Evolutionary conservation across 2,888 invertebrate genomes (phyloP), one percentile per base, ranked within the genome.

Genomic region (Hypercompe scribonia): DNA sequence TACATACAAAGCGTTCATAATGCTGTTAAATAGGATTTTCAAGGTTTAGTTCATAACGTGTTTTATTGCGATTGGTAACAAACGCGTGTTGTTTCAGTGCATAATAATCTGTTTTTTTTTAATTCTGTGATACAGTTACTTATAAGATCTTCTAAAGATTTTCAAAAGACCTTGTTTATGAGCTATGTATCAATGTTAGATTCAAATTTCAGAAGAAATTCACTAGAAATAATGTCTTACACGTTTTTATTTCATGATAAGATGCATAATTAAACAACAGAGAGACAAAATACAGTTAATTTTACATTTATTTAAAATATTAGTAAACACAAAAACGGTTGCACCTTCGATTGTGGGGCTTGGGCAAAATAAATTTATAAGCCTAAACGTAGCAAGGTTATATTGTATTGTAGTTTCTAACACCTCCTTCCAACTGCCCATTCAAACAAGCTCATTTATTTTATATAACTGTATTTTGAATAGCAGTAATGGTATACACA

Each of bases 361-460:
- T 31, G 31, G 18, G 31, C 31, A 18, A 61, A 61, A 31, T 61
- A 61, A 61, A 61, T 61, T 31, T 31, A 61, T 61, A 31, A 18
- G 15, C 31, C 61, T 31, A 31, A 18, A 61, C 58, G 28, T 15
- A 28, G 54, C 58, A 58, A 28, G 58, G 61, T 61, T 28, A 61
- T 61, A 61, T 61, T 61, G 28, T 58, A 58, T 61, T 31, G 31
- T 31, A 18, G 61, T 61, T 31, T 31, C 61, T 61, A 61, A 31
- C 18, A 31, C 31, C 58, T 61, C 31, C 15, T 31, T 61, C 61
- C 31, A 31, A 31, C 61, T 61, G 18, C 31, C 18, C 31, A 15
- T 31, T 31, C 61, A 61, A 61, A 61, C 61, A 31, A 61, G 61
- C 61, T 61, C 61, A 61, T 61, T 61, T 31, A 61, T 61, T 31